A percentile compares a stretch with the other conserved stretches of the same genome.
Evolutionary conservation across 2,888 invertebrate species (phyloP).

Genomic region (Lumbricus terrestris): DNA sequence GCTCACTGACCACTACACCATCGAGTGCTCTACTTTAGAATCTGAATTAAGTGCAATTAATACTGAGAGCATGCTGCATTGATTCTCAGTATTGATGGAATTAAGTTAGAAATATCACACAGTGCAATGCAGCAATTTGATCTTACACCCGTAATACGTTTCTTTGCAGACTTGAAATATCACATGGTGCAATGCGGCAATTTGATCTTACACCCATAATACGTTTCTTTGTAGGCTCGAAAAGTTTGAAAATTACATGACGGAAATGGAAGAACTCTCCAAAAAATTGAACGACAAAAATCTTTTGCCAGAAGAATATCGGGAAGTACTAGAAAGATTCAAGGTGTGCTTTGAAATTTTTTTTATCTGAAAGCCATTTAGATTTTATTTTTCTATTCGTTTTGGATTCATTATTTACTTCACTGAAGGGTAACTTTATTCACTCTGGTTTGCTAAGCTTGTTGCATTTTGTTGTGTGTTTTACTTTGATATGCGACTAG

Average conservation of each 20-base stretch:
- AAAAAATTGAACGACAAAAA: constrained; percentile 19
- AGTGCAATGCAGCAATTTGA: neutral
- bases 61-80: neutral
- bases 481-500: neutral
- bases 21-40: no score
- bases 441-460: neutral
- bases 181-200: no score
- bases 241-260: constrained; percentile 16
- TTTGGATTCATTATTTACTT: neutral
- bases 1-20: neutral
- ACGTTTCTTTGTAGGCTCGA: neutral
- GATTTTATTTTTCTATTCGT: neutral
- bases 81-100: neutral
- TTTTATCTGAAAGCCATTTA: neutral
- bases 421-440: neutral
- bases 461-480: neutral
- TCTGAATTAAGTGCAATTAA: no score
- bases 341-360: neutral
- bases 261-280: constrained; percentile 13
- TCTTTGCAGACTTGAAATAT: neutral
- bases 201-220: neutral
- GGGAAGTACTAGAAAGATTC: constrained; percentile 13
- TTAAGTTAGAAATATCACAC: neutral
- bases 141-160: neutral
- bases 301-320: constrained; percentile 17